Evolutionary conservation across 2,797 vertebrate species (phyloP).

Genomic region (Pogonophryne albipinna): DNA sequence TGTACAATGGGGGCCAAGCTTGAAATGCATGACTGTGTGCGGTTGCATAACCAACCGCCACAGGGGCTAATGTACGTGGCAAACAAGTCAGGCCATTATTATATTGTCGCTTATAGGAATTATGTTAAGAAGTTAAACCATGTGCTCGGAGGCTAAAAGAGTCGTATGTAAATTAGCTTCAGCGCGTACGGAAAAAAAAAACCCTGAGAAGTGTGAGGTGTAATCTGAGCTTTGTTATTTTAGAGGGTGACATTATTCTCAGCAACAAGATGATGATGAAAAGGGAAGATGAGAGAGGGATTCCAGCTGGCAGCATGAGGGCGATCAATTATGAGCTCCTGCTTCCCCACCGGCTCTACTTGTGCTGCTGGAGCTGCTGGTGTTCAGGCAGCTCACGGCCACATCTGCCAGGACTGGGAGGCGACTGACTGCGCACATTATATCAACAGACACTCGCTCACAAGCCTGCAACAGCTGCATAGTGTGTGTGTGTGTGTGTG

Average conservation of each 20-base stretch:
- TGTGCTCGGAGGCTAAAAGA: constrained; percentile 10
- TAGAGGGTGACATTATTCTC: constrained; percentile 1
- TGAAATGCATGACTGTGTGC: constrained; percentile 4
- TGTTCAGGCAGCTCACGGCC: constrained; percentile 51
- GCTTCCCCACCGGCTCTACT: constrained; percentile 32
- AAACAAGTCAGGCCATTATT: constrained; percentile 30
- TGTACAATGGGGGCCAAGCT: neutral
- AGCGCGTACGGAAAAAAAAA: neutral
- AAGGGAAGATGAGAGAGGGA: constrained; percentile 68
- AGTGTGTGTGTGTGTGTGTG: constrained; percentile 18
- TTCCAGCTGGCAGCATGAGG: constrained; percentile 71
- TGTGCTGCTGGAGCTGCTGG: constrained; percentile 31
- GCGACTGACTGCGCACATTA: constrained; percentile 70
- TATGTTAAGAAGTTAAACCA: constrained; percentile 41
- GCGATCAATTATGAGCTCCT: constrained; percentile 74
- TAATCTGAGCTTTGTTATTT: constrained; percentile 18
- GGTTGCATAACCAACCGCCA: constrained; percentile 51
- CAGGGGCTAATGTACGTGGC: constrained; percentile 14
- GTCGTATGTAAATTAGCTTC: constrained; percentile 1
- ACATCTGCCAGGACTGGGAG: constrained; percentile 67
- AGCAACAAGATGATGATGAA: constrained; percentile 53
- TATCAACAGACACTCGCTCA: constrained; percentile 59
- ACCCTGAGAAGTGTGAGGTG: constrained; percentile 16
- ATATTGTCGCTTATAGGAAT: constrained; percentile 40
- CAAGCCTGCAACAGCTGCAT: constrained; percentile 46